Base-by-base conservation (phyloP, 1,140 invertebrate species). In the Calycopis cecrops region DNA sequence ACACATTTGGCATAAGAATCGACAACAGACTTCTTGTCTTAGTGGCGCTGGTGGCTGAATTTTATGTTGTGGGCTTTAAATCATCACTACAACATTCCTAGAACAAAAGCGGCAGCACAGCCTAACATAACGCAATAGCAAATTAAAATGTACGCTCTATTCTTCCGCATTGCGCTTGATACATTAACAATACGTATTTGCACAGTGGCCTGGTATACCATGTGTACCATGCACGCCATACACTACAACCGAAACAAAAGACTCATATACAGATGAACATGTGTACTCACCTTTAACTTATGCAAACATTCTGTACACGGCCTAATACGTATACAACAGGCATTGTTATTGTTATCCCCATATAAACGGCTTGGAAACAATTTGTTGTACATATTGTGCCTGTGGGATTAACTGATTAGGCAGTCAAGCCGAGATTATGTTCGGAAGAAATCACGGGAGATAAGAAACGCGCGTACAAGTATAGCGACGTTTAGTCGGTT, bases 231-330 rank as follows among this genome's bases (percentile, higher is more conserved):
- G 37, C 14, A 14, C 40, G 40, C 37, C 21, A 28, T 28, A 28
- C n/a, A n/a, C n/a, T 28, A 28, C 6, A 38, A 11, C 40, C 40
- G 16, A 8, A 14, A 42, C 40, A 42, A 42, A 16, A 42, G 40
- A 28, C 21, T 28, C 21, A 28, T 28, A 28, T 6, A 28, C 21
- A 8, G 8, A 12, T 6, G 12, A 12, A 16, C 12, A 42, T 16
- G 40, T 42, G 40, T 42, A 42, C 38, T 40, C 38, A 40, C 40
- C 40, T 16, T 42, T 17, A 42, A 1, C 40, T 42, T 16, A 14
- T 42, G 14, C 16, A 42, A 42, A 42, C 40, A 42, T 12, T 42
- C 12, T 42, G 40, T 12, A 16, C 14, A 9, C 40, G 12, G 12
- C 40, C 40, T 42, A 28, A 28, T 42, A 42, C 38, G 12, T n/a